Conservation (phyloP, 2,888 invertebrate species). For the Oithona nana region DNA sequence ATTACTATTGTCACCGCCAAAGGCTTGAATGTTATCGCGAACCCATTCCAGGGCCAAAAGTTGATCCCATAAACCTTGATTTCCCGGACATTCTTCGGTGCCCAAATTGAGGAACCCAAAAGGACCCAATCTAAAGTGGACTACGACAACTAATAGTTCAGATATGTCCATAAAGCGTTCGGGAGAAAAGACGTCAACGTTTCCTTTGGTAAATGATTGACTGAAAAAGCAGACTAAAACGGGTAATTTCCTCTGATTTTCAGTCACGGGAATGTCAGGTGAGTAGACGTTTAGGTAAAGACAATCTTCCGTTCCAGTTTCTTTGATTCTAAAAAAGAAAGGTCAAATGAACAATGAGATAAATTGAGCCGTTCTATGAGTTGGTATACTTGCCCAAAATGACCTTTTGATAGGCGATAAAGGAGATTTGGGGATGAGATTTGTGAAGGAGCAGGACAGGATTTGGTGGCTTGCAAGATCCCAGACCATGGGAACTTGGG, state of each 20-base stretch:
- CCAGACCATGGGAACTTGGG: not conserved
- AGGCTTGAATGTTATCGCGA: not conserved
- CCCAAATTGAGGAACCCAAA: slow-evolving; percentile 2
- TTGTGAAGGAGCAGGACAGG: no score
- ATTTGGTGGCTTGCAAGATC: not conserved
- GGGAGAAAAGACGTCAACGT: not conserved
- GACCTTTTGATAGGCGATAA: no score
- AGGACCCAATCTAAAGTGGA: slow-evolving; percentile 1
- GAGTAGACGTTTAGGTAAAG: slow-evolving; percentile 8
- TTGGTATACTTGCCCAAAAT: no score
- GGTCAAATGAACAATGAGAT: no score
- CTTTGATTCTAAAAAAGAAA: not conserved
- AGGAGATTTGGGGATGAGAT: no score
- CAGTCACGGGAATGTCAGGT: slow-evolving; percentile 5
- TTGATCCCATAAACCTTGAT: slow-evolving; percentile 10
- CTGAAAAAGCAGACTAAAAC: slow-evolving; percentile 3
- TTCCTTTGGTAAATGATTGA: not conserved
- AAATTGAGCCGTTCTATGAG: no score
- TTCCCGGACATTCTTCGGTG: not conserved
- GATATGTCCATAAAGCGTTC: not conserved
- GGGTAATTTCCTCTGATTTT: slow-evolving; percentile 5
- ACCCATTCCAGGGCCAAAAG: slow-evolving; percentile 1
- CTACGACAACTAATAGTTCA: not conserved
- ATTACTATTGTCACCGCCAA: slow-evolving; percentile 3
- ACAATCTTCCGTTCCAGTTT: slow-evolving; percentile 6